Base-by-base conservation (phyloP, 2,797 vertebrate genomes). In the Coregonus ussuriensis region DNA sequence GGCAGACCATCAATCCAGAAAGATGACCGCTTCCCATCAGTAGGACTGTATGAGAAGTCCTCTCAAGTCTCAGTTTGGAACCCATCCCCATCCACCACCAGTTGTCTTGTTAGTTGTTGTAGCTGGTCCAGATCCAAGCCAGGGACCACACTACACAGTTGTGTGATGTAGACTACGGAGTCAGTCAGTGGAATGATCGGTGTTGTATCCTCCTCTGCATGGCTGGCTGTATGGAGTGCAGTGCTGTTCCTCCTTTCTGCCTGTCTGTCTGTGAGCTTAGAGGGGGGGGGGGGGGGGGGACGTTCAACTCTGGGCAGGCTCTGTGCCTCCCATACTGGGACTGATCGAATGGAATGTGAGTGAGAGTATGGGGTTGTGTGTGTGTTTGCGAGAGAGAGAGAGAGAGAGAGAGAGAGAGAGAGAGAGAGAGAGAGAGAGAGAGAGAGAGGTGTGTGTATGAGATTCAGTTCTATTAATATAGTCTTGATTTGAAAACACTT, bases 281-380 rank as follows among this genome's bases (percentile, higher is more conserved):
- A 92, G 90, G 82, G 91, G 59, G n/a, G 53, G 11, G 21, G 59
- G n/a, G 62, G 59, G 62, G 21, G 62, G 71, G 56, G 74, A 81
- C 35, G 65, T 74, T 71, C 51, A 59, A 76, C 74, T 71, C 70
- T 68, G 93, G 92, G 93, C 93, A 91, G 91, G 29, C 62, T 74
- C 53, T 90, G 91, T 91, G 93, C 87, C 91, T 94, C 93, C 92
- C 93, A 92, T 71, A 75, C 91, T 91, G 93, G 90, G 94, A 91
- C 93, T 95, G 94, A 93, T 95, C 93, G 93, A 94, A 91, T 93
- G 93, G 95, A 95, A 95, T 95, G 94, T 86, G 86, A 87, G 93
- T 91, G 73, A 25, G 70, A 88, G 92, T 25, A 25, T 25, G 25
- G 25, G 25, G 25, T 25, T 25, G 25, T 25, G 25, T 25, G 25